Conservation (phyloP, 2,797 vertebrate genomes). For the Sebastes elongatus region DNA sequence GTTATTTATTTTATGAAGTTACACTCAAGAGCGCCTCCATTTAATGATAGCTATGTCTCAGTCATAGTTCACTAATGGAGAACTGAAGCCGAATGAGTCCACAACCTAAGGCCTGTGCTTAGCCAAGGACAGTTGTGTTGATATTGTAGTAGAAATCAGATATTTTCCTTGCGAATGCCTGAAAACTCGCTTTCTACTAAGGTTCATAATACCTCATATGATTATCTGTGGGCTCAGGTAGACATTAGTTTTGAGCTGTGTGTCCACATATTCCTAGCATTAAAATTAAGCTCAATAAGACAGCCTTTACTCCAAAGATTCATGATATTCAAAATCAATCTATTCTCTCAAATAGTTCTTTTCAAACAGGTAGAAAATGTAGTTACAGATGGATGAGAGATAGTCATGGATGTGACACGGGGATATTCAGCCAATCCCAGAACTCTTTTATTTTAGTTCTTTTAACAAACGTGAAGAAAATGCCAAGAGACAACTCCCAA, state of each 20-base stretch:
- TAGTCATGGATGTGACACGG: constrained; percentile 11
- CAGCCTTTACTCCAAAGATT: constrained; percentile 43
- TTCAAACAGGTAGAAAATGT: constrained; percentile 35
- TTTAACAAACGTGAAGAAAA: not conserved
- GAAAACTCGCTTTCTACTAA: not conserved
- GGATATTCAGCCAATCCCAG: not conserved
- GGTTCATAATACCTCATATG: constrained; percentile 11
- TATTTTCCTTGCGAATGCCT: not conserved
- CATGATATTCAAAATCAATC: constrained; percentile 58
- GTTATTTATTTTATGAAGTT: constrained; percentile 38
- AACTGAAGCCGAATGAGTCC: constrained; percentile 32
- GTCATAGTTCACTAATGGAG: constrained; percentile 40
- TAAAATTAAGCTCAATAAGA: constrained; percentile 45
- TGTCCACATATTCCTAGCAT: constrained; percentile 25
- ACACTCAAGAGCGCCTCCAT: constrained; percentile 3
- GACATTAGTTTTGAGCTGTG: constrained; percentile 29
- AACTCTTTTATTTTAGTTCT: not conserved
- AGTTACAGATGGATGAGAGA: constrained; percentile 47
- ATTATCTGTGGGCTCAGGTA: constrained; percentile 40
- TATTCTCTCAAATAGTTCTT: constrained; percentile 8
- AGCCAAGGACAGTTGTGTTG: constrained; percentile 35
- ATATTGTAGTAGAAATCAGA: constrained; percentile 12
- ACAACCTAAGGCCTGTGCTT: not conserved
- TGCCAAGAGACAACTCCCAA: not conserved
- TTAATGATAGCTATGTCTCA: constrained; percentile 14